Evolutionary conservation across 2,113 vertebrate genomes (phyloP), one percentile per base, ranked within the genome.

Genomic region (Megaceryle maxima): DNA sequence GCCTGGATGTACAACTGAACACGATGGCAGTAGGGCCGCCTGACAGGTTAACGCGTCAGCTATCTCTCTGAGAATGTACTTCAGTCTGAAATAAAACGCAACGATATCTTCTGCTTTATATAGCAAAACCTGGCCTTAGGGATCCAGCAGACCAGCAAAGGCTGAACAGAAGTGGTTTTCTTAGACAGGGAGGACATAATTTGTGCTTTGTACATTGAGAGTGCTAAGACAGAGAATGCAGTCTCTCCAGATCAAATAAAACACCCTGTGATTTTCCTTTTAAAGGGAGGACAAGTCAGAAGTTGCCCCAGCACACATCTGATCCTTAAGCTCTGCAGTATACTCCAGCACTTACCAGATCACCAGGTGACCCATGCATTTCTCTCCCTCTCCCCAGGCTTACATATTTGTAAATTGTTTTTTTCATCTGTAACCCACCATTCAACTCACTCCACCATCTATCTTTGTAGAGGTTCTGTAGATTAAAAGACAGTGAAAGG

Each of bases 191-290:
- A 94, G 69, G 83, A 64, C 33, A 84, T 79, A 87, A 94, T 84
- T 70, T 82, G 95, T 83, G 91, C 95, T 95, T 94, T 92, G 94
- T 92, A 33, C 70, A 25, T 8, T 8, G 35, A 6, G 86, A 87
- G 88, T 3, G 83, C 73, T 7, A 63, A 84, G 83, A 89, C 91
- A 84, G 64, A 28, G 87, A 51, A 50, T 1, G 48, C 95, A 74
- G 80, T 78, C 91, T 88, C 83, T 84, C 60, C 81, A 72, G 46
- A 75, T 70, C 86, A 83, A 53, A 93, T 31, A 37, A 48, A 92
- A 73, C 90, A 90, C 78, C 53, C 92, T 25, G 22, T 83, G 82
- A 83, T 76, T 93, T 62, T 73, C 79, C 85, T 21, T 50, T 39
- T 35, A 22, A 62, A 2, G 41, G 59, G 22, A 82, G 66, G 66